Evolutionary conservation across 2,888 invertebrate genomes (phyloP).

Genomic region (Laspeyria flexula): DNA sequence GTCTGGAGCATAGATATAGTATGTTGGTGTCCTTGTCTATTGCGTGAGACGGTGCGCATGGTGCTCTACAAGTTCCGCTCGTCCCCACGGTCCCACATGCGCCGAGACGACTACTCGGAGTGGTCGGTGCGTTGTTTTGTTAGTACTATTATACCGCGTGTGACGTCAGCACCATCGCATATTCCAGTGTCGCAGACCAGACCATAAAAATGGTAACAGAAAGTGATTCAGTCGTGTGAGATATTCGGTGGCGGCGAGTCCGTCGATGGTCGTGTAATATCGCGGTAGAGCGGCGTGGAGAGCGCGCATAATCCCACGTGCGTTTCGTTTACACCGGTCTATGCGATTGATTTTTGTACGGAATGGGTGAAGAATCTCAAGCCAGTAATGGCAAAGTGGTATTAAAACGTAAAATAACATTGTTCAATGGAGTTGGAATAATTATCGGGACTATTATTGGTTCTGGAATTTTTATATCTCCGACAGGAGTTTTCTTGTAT

Average conservation of each 20-base stretch:
- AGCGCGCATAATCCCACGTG: conserved; percentile 64
- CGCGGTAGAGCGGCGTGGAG: conserved; percentile 36
- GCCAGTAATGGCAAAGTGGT: conserved; percentile 86
- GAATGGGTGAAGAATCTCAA: conserved; percentile 81
- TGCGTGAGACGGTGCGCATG: conserved; percentile 15
- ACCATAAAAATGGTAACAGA: conserved; percentile 76
- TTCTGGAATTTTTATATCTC: conserved; percentile 96
- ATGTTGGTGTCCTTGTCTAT: conserved; percentile 45
- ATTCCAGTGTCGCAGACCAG: conserved; percentile 69
- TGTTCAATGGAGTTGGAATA: conserved; percentile 94
- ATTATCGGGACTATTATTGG: conserved; percentile 96
- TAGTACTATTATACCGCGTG: conserved; percentile 34
- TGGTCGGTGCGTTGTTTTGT: conserved; percentile 55
- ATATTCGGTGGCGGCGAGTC: conserved; percentile 58
- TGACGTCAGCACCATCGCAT: conserved; percentile 61
- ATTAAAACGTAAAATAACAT: conserved; percentile 92
- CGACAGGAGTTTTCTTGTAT: conserved; percentile 90
- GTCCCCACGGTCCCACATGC: conserved; percentile 58
- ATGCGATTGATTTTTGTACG: conserved; percentile 79
- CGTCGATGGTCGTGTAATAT: conserved; percentile 38
- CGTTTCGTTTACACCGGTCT: conserved; percentile 63
- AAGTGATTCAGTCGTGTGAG: conserved; percentile 75
- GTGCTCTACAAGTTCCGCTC: conserved; percentile 9
- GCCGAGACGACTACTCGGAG: conserved; percentile 61
- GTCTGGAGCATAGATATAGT: conserved; percentile 22